A percentile compares a stretch with the other conserved stretches of the same genome.
Conservation (phyloP, 2,113 vertebrate species). For the Notechis scutatus region DNA sequence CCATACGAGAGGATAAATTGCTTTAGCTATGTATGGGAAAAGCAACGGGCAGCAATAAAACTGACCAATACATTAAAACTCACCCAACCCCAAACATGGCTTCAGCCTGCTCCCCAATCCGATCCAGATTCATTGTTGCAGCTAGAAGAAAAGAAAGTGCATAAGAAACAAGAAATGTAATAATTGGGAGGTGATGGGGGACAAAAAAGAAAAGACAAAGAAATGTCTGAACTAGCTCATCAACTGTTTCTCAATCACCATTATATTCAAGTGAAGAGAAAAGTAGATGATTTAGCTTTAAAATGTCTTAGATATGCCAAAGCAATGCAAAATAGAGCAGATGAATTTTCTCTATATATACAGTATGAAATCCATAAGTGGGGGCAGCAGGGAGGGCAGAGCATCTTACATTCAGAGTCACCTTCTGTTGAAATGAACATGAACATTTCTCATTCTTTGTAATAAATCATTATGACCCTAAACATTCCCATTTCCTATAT, state of each 20-base stretch:
- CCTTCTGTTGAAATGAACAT: not conserved
- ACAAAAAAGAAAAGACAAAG: not conserved
- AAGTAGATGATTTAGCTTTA: not conserved
- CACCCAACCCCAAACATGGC: constrained; percentile 97
- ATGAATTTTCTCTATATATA: not conserved
- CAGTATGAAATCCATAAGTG: not conserved
- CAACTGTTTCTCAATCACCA: not conserved
- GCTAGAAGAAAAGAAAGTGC: constrained; percentile 56
- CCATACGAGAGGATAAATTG: not conserved
- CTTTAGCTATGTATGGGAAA: not conserved
- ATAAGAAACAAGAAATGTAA: not conserved
- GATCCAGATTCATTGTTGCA: constrained; percentile 88
- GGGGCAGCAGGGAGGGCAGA: not conserved
- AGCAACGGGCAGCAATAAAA: not conserved
- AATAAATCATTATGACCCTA: not conserved
- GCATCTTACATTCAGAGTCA: not conserved
- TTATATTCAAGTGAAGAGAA: not conserved
- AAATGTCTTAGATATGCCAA: not conserved
- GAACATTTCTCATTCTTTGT: not conserved
- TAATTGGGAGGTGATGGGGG: not conserved
- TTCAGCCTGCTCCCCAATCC: constrained; percentile 93
- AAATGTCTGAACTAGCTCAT: not conserved
- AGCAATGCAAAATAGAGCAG: not conserved
- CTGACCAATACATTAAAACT: constrained; percentile 35
- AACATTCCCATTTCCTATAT: not conserved